phyloP scores from a whole-genome alignment of 2,797 vertebrate species.

The Argyrosomus regius region DNA sequence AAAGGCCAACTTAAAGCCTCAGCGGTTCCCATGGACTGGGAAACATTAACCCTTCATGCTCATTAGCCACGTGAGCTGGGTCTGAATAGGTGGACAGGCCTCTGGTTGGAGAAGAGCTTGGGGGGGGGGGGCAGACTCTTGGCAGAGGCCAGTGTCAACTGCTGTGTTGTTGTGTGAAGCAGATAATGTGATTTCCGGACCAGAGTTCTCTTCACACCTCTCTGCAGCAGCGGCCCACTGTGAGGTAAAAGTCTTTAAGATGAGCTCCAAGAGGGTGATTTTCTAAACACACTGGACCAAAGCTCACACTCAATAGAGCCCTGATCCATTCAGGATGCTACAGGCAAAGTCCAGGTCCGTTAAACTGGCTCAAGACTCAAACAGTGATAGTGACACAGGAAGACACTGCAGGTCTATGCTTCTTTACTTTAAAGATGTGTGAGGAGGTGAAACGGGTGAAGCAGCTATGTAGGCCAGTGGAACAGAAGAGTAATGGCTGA shows the following conservation, averaged over 20 bases:
- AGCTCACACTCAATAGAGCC: constrained; percentile 42
- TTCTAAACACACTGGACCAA: constrained; percentile 54
- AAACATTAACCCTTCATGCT: constrained; percentile 75
- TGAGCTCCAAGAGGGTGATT: constrained; percentile 57
- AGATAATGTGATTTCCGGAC: constrained; percentile 79
- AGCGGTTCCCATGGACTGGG: constrained; percentile 70
- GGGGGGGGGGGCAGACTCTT: constrained; percentile 36
- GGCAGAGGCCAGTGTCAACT: constrained; percentile 58
- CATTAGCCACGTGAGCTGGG: constrained; percentile 61
- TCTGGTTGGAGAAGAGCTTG: constrained; percentile 44
- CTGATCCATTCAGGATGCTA: constrained; percentile 50
- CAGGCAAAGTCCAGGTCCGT: constrained; percentile 18
- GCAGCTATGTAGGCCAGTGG: constrained; percentile 25
- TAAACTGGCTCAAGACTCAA: constrained; percentile 12
- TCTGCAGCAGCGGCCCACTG: constrained; percentile 44
- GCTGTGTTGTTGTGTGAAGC: constrained; percentile 70
- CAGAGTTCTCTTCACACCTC: constrained; percentile 58
- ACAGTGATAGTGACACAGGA: constrained; percentile 21
- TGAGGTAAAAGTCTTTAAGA: constrained; percentile 56
- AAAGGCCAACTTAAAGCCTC: constrained; percentile 69
- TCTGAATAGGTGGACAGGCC: constrained; percentile 66
- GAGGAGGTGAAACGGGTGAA: constrained; percentile 26
- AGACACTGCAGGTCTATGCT: constrained; percentile 17
- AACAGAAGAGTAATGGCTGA: constrained; percentile 31
- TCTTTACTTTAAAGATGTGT: constrained; percentile 10